These are phyloP conservation scores for Ectobius pallidus DNA, from an alignment of 2,888 invertebrate genomes.

Conservation along the genomic window DNA sequence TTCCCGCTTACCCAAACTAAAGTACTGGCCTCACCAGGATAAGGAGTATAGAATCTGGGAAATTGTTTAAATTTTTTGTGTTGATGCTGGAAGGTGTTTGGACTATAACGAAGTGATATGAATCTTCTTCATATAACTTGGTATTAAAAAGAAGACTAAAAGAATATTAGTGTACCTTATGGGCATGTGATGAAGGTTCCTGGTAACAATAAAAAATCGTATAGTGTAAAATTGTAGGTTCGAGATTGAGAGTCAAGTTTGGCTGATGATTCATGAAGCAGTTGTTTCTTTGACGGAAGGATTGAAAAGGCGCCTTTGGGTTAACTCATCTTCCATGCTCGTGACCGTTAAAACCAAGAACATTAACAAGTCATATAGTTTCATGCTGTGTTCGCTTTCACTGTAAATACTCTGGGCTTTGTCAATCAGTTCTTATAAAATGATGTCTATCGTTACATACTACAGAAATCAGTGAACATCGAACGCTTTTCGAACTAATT, in stretches of 20 bases:
- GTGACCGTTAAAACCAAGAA: neutral
- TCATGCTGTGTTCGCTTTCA: too few relatives aligned
- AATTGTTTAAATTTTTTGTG: neutral
- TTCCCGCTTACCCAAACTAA: too few relatives aligned
- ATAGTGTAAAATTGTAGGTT: neutral
- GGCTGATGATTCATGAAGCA: neutral
- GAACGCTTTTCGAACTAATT: too few relatives aligned
- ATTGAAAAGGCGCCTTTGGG: neutral
- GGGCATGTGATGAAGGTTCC: constrained; percentile 6
- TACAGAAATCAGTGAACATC: too few relatives aligned
- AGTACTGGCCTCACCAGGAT: too few relatives aligned
- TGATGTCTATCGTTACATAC: too few relatives aligned
- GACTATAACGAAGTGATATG: neutral
- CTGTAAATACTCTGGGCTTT: too few relatives aligned
- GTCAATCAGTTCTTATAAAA: too few relatives aligned
- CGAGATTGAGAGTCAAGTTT: neutral
- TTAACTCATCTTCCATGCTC: neutral
- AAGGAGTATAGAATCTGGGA: neutral
- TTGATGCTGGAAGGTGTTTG: neutral
- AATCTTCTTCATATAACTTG: neutral
- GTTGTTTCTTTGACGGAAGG: neutral
- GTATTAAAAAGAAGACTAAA: neutral
- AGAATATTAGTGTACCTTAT: neutral
- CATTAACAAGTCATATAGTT: too few relatives aligned
- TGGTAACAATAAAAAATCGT: neutral